Evolutionary conservation across 2,797 vertebrate species (phyloP), one percentile per base, ranked within the genome.

Genomic region (Taenioides sp.): DNA sequence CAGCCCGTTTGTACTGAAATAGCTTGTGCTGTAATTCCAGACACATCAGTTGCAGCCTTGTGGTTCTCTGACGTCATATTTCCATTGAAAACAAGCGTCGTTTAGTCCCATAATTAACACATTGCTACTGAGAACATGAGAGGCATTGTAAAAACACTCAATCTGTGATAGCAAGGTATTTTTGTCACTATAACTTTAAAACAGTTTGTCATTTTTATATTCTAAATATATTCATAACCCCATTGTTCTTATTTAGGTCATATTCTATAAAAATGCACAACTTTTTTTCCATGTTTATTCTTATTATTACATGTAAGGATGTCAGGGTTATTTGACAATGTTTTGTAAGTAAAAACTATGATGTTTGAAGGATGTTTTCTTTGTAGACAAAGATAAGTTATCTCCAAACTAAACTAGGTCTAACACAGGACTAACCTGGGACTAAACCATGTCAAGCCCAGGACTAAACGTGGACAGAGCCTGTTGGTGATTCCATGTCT

Each of bases 91-190:
- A 67, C 23, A 40, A 40, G 9, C 0, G 17, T 40, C 18, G 12
- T 10, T 43, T 22, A 60, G 70, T 75, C 74, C 31, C 50, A 67
- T 82, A 76, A 84, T 69, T 61, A 65, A 69, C 75, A 50, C 1
- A 0, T 61, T 71, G 62, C 65, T 34, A 17, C 11, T 65, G 28
- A 66, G 22, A 57, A 54, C 20, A 7, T 18, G 18, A 2, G 6
- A 54, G 20, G 20, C 7, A n/a, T 54, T 22, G 20, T 52, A 5
- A 60, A 63, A 1, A n/a, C 58, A 64, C 34, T 10, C 34, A 7
- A 70, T 73, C 62, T 31, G 14, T 54, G 54, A 65, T 17, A 68
- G 69, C 54, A 61, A 47, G 20, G 50, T 31, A 25, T 16, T 18
- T 43, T 25, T 65, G 63, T 2, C 20, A 22, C 40, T 49, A 22